Evolutionary conservation across 2,797 vertebrate species (phyloP).

Genomic region (Takifugu ocellatus): DNA sequence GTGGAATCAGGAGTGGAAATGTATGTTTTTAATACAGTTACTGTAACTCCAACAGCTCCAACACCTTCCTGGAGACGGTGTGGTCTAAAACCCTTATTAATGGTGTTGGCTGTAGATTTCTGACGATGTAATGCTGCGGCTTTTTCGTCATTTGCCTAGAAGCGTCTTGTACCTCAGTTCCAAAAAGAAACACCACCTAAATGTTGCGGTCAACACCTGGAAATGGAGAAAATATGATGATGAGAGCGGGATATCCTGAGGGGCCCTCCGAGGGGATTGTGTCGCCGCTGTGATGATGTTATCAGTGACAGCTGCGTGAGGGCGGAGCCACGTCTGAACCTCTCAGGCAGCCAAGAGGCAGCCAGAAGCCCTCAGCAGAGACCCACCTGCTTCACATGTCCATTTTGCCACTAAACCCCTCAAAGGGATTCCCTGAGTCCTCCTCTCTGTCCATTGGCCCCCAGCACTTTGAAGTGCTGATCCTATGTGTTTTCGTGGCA

Average conservation of each 20-base stretch:
- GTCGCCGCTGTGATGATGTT: slow-evolving; percentile 64
- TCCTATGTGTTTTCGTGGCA: slow-evolving; percentile 58
- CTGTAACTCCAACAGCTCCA: not conserved
- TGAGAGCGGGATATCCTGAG: slow-evolving; percentile 59
- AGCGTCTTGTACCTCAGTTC: not conserved
- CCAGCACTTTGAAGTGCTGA: slow-evolving; percentile 59
- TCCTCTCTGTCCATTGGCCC: slow-evolving; percentile 54
- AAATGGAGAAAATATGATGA: slow-evolving; percentile 39
- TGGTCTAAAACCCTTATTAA: not conserved
- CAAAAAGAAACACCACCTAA: slow-evolving; percentile 17
- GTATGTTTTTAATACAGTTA: not conserved
- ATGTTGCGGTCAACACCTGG: slow-evolving; percentile 28
- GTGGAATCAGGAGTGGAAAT: not conserved
- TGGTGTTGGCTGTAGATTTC: not conserved
- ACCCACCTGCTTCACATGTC: slow-evolving; percentile 67
- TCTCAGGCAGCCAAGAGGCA: slow-evolving; percentile 60
- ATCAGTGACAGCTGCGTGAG: slow-evolving; percentile 74
- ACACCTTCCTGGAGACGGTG: not conserved
- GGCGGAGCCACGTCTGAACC: slow-evolving; percentile 44
- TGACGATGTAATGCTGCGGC: too few relatives aligned
- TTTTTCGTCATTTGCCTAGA: not conserved
- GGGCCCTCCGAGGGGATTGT: slow-evolving; percentile 63
- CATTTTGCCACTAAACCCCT: slow-evolving; percentile 65
- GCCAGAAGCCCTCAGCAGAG: slow-evolving; percentile 51
- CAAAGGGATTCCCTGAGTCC: slow-evolving; percentile 71